Conservation (phyloP, 2,113 vertebrate species). For the Mirounga angustirostris region DNA sequence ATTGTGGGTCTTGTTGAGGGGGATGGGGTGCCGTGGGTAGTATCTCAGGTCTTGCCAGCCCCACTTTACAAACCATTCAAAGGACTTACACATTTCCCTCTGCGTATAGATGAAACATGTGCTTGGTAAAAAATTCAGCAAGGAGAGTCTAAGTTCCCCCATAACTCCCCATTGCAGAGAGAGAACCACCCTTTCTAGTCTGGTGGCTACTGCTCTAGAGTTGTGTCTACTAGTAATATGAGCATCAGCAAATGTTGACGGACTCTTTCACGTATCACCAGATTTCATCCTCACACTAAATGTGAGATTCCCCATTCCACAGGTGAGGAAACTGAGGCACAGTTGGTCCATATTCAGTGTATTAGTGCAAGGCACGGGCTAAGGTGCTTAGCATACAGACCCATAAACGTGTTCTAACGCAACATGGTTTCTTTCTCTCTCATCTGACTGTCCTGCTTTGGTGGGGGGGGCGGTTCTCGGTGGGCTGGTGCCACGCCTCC, state of each 20-base stretch:
- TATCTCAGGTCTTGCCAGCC: not conserved
- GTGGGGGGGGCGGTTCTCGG: too few relatives aligned
- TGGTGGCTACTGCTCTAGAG: not conserved
- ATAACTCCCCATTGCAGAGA: not conserved
- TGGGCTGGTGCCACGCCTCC: not conserved
- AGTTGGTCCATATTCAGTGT: not conserved
- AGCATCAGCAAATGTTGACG: not conserved
- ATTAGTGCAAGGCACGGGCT: not conserved
- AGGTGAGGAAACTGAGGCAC: not conserved
- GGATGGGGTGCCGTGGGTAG: fast-evolving
- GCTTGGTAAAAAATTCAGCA: not conserved
- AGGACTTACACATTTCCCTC: not conserved
- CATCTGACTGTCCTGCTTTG: not conserved
- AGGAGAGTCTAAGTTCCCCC: not conserved
- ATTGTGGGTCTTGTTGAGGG: not conserved
- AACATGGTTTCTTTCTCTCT: not conserved
- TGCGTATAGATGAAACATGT: not conserved
- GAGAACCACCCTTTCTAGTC: not conserved
- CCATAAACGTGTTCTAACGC: not conserved
- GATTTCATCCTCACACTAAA: not conserved
- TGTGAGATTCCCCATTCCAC: not conserved
- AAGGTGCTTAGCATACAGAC: not conserved
- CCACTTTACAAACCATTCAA: not conserved
- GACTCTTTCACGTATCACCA: not conserved
- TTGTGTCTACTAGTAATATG: not conserved